A percentile compares a stretch with the other conserved stretches of the same genome.
phyloP scores from a whole-genome alignment of 2,888 invertebrate genomes.

The Stenurella melanura region DNA sequence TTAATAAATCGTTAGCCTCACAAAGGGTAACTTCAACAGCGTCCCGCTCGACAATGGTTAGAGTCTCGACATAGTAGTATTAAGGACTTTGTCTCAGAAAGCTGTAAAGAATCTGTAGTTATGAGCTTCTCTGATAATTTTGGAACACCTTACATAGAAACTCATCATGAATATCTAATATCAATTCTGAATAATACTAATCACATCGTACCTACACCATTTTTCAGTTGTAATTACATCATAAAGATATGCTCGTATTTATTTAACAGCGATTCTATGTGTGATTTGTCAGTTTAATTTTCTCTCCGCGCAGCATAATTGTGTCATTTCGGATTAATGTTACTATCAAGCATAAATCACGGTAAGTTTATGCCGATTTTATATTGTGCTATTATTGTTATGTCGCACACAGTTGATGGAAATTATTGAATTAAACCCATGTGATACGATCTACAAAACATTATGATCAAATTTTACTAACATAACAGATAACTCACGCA shows the following conservation, averaged over 20 bases:
- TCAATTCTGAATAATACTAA: no score
- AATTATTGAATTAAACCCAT: slow-evolving; percentile 50
- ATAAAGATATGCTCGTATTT: slow-evolving; percentile 11
- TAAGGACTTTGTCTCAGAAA: no score
- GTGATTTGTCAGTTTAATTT: slow-evolving; percentile 31
- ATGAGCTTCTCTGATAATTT: no score
- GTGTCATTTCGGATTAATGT: slow-evolving; percentile 32
- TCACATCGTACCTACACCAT: background rate
- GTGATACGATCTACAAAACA: slow-evolving; percentile 45
- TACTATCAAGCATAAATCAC: slow-evolving; percentile 28
- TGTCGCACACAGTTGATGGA: slow-evolving; percentile 39
- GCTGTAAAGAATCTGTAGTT: no score
- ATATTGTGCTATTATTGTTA: slow-evolving; percentile 38
- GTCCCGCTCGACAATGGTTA: no score
- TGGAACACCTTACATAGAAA: no score
- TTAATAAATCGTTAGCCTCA: no score
- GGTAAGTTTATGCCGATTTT: slow-evolving; percentile 32
- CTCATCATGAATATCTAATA: no score
- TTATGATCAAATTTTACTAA: slow-evolving; percentile 47
- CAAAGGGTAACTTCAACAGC: no score
- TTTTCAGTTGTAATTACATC: slow-evolving; percentile 17
- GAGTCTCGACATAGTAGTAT: no score
- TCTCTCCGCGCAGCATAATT: slow-evolving; percentile 17
- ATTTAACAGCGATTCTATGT: slow-evolving; percentile 27
- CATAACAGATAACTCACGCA: slow-evolving; percentile 21